Evolutionary conservation across 2,113 vertebrate species (phyloP).

Genomic region (Bos javanicus): DNA sequence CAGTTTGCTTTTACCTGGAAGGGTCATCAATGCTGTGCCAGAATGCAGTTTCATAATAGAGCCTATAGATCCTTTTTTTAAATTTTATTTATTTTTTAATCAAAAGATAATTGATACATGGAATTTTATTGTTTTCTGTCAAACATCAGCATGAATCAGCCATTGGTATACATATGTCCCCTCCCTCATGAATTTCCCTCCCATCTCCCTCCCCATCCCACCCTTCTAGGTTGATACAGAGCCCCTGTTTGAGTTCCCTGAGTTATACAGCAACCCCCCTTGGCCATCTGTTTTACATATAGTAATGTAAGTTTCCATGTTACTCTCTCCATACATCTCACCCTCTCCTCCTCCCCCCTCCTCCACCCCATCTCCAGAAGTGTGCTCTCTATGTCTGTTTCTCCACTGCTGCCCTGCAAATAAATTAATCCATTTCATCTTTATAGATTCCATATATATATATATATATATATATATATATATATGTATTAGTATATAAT

Average conservation of each 20-base stretch:
- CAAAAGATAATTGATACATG: not conserved
- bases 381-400: not conserved
- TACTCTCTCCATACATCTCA: not conserved
- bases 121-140: not conserved
- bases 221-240: not conserved
- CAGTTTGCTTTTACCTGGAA: not conserved
- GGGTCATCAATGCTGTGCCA: not conserved
- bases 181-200: not conserved
- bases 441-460: not conserved
- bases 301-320: not conserved
- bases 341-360: not conserved
- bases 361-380: rapidly evolving
- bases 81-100: not conserved
- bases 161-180: not conserved
- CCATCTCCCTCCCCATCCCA: not conserved
- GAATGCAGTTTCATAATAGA: not conserved
- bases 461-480: not conserved
- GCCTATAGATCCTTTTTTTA: not conserved
- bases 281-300: not conserved
- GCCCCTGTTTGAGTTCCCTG: not conserved
- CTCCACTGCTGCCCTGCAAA: not conserved
- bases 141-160: not conserved
- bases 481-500: not conserved
- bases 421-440: not conserved
- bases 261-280: not conserved